Percentiles rank a stretch among this genome's conserved stretches.
These are phyloP conservation scores for Lomographa bimaculata DNA, from an alignment of 2,888 invertebrate species.

Conservation along the genomic window DNA sequence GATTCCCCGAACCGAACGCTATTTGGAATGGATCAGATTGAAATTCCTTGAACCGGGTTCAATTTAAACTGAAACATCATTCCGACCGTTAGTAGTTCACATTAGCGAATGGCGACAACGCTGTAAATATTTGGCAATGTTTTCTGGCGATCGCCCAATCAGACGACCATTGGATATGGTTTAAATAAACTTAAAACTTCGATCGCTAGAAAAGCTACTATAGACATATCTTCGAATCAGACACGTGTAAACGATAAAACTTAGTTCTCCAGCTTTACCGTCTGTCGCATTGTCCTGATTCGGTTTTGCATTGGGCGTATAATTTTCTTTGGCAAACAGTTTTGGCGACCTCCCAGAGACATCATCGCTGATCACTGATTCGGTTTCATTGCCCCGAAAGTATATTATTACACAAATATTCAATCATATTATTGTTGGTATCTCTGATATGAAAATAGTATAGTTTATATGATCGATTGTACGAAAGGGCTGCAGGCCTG, in stretches of 20 bases:
- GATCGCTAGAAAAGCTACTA: slow-evolving; percentile 22
- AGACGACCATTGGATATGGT: slow-evolving; percentile 49
- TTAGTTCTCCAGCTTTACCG: slow-evolving; percentile 27
- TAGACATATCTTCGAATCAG: slow-evolving; percentile 24
- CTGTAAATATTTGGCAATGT: slow-evolving; percentile 69
- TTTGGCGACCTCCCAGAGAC: slow-evolving; percentile 47
- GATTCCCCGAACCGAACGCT: slow-evolving; percentile 33
- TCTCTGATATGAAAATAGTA: slow-evolving; percentile 27
- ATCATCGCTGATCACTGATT: slow-evolving; percentile 45
- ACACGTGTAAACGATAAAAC: slow-evolving; percentile 28
- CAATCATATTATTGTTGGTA: slow-evolving; percentile 18
- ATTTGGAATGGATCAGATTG: slow-evolving; percentile 33
- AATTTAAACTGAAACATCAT: slow-evolving; percentile 49
- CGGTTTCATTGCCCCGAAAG: slow-evolving; percentile 43
- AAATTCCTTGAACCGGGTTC: slow-evolving; percentile 41
- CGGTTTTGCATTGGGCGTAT: slow-evolving; percentile 43
- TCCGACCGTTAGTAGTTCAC: slow-evolving; percentile 36
- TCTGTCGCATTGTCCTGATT: slow-evolving; percentile 15
- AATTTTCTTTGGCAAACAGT: slow-evolving; percentile 51
- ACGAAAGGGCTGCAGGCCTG: slow-evolving; percentile 52
- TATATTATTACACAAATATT: slow-evolving; percentile 12
- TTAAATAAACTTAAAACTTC: slow-evolving; percentile 38
- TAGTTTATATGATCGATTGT: slow-evolving; percentile 51
- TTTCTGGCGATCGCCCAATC: slow-evolving; percentile 65
- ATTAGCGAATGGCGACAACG: slow-evolving; percentile 56